Evolutionary conservation across 2,888 invertebrate genomes (phyloP).

Genomic region (Melangyna quadrimaculata): DNA sequence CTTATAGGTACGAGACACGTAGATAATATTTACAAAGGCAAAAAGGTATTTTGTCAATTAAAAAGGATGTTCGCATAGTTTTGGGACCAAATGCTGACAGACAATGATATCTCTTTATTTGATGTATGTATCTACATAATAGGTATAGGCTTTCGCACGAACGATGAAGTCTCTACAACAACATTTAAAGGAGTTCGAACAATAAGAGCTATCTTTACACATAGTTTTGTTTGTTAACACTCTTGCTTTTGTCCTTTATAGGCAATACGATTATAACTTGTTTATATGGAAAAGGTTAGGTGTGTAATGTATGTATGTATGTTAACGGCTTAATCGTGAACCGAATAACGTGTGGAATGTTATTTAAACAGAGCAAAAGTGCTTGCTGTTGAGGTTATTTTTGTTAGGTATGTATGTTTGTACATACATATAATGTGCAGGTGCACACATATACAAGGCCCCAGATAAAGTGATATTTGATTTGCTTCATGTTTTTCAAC

Average conservation of each 20-base stretch:
- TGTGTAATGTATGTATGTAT: background rate
- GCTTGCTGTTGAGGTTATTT: background rate
- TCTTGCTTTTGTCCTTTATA: constrained; percentile 32
- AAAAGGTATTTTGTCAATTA: constrained; percentile 58
- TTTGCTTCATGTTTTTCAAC: too few species aligned
- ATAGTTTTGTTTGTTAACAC: constrained; percentile 30
- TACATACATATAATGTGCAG: too few species aligned
- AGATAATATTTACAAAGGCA: constrained; percentile 41
- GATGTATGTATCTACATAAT: too few species aligned
- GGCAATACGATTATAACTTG: constrained; percentile 36
- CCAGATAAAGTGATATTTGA: too few species aligned
- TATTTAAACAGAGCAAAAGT: background rate
- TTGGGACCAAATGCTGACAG: constrained; percentile 26
- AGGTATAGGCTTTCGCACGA: constrained; percentile 18
- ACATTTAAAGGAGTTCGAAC: background rate
- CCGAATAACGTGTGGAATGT: background rate
- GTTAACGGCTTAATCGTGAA: background rate
- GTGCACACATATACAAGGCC: too few species aligned
- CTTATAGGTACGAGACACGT: constrained; percentile 8
- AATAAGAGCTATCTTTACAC: background rate
- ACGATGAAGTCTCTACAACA: background rate
- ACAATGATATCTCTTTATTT: constrained; percentile 47
- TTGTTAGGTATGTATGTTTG: too few species aligned
- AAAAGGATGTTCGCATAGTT: constrained; percentile 38
- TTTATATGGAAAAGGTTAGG: too few species aligned